These are phyloP conservation scores for Stenchaetothrips biformis DNA, from an alignment of 2,888 invertebrate genomes.

Conservation along the genomic window DNA sequence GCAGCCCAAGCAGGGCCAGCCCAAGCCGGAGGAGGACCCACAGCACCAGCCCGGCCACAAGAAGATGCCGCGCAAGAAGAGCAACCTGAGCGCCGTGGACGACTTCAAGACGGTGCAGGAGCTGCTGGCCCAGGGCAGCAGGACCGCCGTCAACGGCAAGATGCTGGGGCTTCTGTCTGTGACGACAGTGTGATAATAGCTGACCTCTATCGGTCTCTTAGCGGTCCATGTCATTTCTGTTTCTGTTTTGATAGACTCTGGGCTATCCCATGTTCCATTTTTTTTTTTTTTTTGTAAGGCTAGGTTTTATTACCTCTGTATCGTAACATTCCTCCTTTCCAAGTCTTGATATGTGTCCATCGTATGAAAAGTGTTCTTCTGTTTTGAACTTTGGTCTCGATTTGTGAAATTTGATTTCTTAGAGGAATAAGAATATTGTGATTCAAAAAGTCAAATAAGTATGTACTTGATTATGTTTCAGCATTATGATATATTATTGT, in stretches of 20 bases:
- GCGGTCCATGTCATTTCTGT: constrained; percentile 7
- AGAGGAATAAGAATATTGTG: neutral
- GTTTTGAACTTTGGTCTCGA: neutral
- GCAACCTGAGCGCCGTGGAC: constrained; percentile 44
- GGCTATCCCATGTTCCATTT: neutral
- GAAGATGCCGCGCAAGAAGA: constrained; percentile 48
- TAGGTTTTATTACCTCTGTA: neutral
- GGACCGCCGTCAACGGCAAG: constrained; percentile 46
- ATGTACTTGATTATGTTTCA: neutral
- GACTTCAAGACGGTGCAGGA: constrained; percentile 57
- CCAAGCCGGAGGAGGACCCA: constrained; percentile 45
- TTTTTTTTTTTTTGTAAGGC: neutral
- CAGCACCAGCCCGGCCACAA: constrained; percentile 48
- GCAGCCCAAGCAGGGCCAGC: constrained; percentile 40
- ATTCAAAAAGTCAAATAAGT: neutral
- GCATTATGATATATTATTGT: neutral
- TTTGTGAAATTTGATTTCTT: neutral
- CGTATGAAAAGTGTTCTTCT: neutral
- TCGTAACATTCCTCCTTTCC: neutral
- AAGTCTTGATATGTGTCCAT: neutral
- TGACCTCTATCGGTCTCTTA: constrained; percentile 25
- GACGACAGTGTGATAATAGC: constrained; percentile 49
- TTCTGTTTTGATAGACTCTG: neutral
- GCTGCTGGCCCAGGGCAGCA: constrained; percentile 53
- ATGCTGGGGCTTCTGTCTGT: constrained; percentile 56